Evolutionary conservation across 2,113 vertebrate species (phyloP).

Genomic region (Periophthalmodon schlosseri): DNA sequence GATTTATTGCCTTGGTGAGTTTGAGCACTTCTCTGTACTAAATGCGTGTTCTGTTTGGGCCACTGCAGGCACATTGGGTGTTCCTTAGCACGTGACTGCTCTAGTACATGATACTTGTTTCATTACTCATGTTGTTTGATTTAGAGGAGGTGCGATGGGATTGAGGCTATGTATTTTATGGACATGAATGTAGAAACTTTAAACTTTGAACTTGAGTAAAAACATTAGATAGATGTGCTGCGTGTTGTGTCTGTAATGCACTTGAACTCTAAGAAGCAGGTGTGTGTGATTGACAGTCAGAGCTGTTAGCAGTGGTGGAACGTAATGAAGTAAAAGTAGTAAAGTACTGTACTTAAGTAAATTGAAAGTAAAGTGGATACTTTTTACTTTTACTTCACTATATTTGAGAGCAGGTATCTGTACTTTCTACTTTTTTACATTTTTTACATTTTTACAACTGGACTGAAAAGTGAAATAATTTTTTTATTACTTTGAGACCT

Average conservation of each 20-base stretch:
- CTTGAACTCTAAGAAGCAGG: neutral
- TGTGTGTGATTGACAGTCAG: neutral
- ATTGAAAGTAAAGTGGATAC: too few relatives aligned
- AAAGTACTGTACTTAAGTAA: too few relatives aligned
- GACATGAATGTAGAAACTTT: neutral
- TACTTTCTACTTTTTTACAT: too few relatives aligned
- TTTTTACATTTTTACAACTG: too few relatives aligned
- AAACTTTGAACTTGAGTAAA: neutral
- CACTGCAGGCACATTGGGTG: constrained; percentile 28
- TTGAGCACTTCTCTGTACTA: constrained; percentile 52
- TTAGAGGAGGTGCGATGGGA: neutral
- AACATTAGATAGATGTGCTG: neutral
- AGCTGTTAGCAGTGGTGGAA: neutral
- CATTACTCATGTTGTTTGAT: neutral
- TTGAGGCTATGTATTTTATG: neutral
- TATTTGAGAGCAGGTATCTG: too few relatives aligned
- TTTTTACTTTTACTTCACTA: too few relatives aligned
- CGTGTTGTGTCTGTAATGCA: neutral
- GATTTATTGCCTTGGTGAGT: constrained; percentile 79
- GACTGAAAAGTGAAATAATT: too few relatives aligned
- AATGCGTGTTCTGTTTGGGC: constrained; percentile 12
- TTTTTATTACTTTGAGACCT: too few relatives aligned
- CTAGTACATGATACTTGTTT: constrained; percentile 11
- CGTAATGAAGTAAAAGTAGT: too few relatives aligned
- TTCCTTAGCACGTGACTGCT: constrained; percentile 23